Conservation (phyloP, 1,140 invertebrate species). For the Caerostris extrusa region DNA sequence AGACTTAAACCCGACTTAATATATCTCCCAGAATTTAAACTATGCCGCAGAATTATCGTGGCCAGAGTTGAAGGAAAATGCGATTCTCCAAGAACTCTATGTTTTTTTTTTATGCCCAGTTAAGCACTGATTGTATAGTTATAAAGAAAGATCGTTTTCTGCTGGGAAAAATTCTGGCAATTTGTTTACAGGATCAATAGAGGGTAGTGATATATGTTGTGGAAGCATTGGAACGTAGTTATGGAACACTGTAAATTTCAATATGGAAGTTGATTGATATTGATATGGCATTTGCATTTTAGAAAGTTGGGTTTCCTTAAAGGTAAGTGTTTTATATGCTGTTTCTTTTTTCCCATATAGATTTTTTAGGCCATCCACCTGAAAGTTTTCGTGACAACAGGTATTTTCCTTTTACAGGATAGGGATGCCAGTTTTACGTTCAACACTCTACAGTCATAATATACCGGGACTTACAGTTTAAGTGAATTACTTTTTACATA, state of each 20-base stretch:
- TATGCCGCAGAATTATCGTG: slow-evolving; percentile 25
- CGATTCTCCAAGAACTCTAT: background rate
- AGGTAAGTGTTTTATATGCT: background rate
- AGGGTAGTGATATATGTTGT: background rate
- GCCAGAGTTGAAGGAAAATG: background rate
- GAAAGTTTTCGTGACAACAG: too few species aligned
- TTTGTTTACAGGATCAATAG: slow-evolving; percentile 7
- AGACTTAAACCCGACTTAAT: slow-evolving; percentile 56
- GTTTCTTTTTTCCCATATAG: background rate
- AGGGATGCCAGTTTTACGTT: too few species aligned
- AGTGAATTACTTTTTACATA: too few species aligned
- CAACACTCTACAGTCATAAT: too few species aligned
- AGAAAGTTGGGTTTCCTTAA: background rate
- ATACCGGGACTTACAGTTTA: too few species aligned
- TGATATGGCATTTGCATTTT: background rate
- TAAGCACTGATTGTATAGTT: slow-evolving; percentile 34
- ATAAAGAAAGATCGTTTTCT: slow-evolving; percentile 34
- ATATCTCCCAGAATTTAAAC: slow-evolving; percentile 55
- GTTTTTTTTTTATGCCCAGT: slow-evolving; percentile 22
- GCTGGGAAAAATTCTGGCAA: background rate
- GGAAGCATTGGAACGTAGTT: background rate
- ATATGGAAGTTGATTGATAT: slow-evolving; percentile 4
- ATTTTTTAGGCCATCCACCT: too few species aligned
- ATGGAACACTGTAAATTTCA: slow-evolving; percentile 24
- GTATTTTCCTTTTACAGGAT: too few species aligned